Evolutionary conservation across 2,888 invertebrate species (phyloP), one percentile per base, ranked within the genome.

Genomic region (Dryocosmus kuriphilus): DNA sequence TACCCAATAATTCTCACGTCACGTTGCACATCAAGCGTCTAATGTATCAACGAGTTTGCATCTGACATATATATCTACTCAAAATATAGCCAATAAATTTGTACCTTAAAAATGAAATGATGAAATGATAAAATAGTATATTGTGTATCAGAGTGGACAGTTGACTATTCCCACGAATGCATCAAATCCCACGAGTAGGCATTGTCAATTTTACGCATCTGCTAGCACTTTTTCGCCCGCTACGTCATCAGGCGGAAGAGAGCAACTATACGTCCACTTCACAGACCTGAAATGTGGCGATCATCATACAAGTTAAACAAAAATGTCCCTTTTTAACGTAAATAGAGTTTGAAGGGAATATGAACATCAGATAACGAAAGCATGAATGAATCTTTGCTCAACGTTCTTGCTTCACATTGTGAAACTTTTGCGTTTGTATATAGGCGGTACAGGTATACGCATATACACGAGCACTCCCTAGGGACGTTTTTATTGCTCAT

Each of bases 401-500:
- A 5, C 74, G 60, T 19, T 75, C 30, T 32, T 57, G 75, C 22
- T 16, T 60, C 61, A 24, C 30, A 6, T 16, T 41, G 27, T 61
- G 8, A 35, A 41, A 61, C 57, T 41, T 60, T 14, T 60, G 74
- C 11, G 60, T 30, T 32, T 46, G 41, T 30, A 35, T 60, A 38
- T 32, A n/a, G 51, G 3, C n/a, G 38, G 30, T 38, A 67, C 57
- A 51, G 38, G 30, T 38, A 67, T 41, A 51, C 16, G 22, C 62
- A 14, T 63, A 60, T 27, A 41, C 32, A 14, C 62, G 62, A 24
- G 24, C n/a, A 7, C 63, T 24, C 35, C 41, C 30, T 30, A 41
- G 78, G 61, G 73, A 74, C 62, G 80, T 78, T 81, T 80, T 81
- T 77, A 83, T 81, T 67, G 80, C 81, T 82, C 79, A 80, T 82